Evolutionary conservation across 2,888 invertebrate species (phyloP).

Genomic region (Agonopterix arenella): DNA sequence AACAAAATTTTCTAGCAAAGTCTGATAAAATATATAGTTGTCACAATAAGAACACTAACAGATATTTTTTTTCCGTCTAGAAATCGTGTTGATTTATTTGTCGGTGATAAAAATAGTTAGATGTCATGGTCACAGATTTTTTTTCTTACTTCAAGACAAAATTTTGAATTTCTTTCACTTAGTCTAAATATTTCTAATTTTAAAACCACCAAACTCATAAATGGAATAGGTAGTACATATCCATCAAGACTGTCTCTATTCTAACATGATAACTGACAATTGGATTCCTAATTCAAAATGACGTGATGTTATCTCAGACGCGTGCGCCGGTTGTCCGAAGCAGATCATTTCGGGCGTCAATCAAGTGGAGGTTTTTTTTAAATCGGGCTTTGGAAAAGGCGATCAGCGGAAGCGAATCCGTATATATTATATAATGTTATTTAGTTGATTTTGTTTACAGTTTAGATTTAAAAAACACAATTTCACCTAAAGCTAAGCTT

Average conservation of each 20-base stretch:
- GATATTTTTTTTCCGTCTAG: no score
- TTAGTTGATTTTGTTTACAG: no score
- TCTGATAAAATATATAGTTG: no score
- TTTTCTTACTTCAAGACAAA: no score
- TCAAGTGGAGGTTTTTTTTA: conserved; percentile 14
- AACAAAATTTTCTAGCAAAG: no score
- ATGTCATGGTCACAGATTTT: no score
- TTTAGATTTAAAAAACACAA: not conserved
- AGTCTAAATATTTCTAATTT: not conserved
- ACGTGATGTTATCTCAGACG: conserved; percentile 30
- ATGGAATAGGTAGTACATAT: conserved; percentile 7
- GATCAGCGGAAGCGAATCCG: not conserved
- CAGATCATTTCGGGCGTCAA: conserved; percentile 20
- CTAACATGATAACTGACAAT: conserved; percentile 25
- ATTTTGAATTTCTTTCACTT: no score
- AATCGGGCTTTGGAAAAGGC: conserved; percentile 6
- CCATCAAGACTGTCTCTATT: conserved; percentile 20
- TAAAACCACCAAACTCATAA: conserved; percentile 6
- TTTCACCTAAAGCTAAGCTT: not conserved
- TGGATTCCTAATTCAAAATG: conserved; percentile 37
- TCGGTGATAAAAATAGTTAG: no score
- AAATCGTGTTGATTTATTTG: no score
- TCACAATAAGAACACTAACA: no score
- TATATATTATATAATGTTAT: no score
- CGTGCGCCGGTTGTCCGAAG: conserved; percentile 21